These are phyloP conservation scores for Alitta virens DNA, from an alignment of 2,888 invertebrate genomes.

Conservation along the genomic window DNA sequence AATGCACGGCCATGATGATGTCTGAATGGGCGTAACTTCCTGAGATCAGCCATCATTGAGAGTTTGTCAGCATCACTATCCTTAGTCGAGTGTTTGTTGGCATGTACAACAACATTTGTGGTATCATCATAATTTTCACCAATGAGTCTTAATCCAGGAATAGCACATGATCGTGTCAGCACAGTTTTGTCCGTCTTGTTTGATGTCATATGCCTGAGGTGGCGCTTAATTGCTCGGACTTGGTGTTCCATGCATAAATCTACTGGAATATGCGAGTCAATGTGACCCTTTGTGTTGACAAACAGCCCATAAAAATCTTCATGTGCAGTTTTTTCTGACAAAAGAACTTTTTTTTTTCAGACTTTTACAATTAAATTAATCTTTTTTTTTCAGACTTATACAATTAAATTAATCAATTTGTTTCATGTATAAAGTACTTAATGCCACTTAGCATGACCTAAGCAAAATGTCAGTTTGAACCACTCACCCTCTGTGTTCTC, in stretches of 20 bases:
- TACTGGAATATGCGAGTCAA: conserved; percentile 7
- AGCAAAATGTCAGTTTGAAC: not conserved
- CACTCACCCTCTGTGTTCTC: not conserved
- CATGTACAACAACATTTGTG: not conserved
- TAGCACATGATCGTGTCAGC: not conserved
- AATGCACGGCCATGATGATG: no score
- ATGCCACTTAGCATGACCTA: not conserved
- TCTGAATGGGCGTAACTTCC: no score
- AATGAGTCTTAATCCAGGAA: not conserved
- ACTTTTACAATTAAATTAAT: no score
- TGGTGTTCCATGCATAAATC: conserved; percentile 12
- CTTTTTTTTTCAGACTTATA: no score
- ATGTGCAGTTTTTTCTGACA: not conserved
- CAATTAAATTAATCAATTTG: no score
- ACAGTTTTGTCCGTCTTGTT: not conserved
- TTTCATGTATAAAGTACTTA: no score
- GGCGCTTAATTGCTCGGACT: not conserved
- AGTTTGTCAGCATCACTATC: no score
- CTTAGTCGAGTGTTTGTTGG: not conserved
- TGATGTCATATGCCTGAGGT: not conserved
- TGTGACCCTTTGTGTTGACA: conserved; percentile 9
- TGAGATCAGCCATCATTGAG: no score
- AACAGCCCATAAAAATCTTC: conserved; percentile 4
- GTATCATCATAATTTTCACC: not conserved
- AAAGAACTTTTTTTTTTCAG: no score